These are phyloP conservation scores for Drosophila setosimentum DNA, from an alignment of 2,888 invertebrate genomes.

Conservation along the genomic window DNA sequence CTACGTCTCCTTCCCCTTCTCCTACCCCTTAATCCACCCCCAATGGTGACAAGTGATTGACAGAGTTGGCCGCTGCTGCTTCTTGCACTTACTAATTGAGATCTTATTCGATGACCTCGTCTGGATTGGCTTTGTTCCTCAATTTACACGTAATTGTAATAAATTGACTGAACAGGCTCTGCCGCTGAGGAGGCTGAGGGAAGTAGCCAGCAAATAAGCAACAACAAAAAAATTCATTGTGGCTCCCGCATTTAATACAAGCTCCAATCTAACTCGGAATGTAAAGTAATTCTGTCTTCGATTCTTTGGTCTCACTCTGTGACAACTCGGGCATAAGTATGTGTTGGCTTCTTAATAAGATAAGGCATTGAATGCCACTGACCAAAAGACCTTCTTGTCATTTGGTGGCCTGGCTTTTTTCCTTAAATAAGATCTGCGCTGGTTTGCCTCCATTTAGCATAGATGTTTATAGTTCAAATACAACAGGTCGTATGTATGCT, in stretches of 20 bases:
- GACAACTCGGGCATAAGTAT: conserved; percentile 44
- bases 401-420: background rate
- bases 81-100: conserved; percentile 39
- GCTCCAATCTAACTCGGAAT: conserved; percentile 6
- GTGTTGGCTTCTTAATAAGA: conserved; percentile 60
- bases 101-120: conserved; percentile 40
- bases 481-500: conserved; percentile 67
- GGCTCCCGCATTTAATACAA: conserved; percentile 3
- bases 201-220: conserved; percentile 3
- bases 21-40: background rate
- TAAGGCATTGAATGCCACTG: conserved; percentile 44
- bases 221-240: conserved; percentile 24
- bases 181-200: background rate
- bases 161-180: conserved; percentile 59
- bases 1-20: background rate
- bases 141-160: conserved; percentile 80
- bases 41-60: conserved; percentile 31
- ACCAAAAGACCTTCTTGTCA: background rate
- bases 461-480: conserved; percentile 20
- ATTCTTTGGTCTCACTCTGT: background rate
- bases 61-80: conserved; percentile 17
- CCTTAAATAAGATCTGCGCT: background rate
- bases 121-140: conserved; percentile 72
- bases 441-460: background rate
- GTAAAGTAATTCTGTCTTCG: conserved; percentile 24